These are phyloP conservation scores for Rhynchophorus ferrugineus DNA, from an alignment of 1,140 invertebrate genomes.

Conservation along the genomic window DNA sequence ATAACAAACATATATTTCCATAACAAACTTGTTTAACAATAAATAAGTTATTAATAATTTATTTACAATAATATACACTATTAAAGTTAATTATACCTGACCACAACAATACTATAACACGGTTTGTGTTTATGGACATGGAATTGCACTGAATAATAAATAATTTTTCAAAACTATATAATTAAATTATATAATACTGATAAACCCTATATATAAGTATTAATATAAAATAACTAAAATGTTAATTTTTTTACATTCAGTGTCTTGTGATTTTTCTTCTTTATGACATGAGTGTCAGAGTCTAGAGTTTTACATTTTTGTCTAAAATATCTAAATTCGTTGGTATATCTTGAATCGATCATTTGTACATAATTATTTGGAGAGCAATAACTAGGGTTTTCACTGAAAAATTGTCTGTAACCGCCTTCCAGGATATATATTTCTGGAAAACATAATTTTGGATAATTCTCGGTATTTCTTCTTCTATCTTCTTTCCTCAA, in stretches of 20 bases:
- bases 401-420: constrained; percentile 81
- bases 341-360: constrained; percentile 63
- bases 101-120: no score
- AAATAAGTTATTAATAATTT: no score
- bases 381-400: constrained; percentile 62
- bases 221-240: no score
- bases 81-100: no score
- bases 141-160: no score
- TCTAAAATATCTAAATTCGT: constrained; percentile 63
- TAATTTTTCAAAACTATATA: no score
- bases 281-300: constrained; percentile 24
- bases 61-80: no score
- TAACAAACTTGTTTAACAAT: no score
- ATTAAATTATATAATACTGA: no score
- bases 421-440: constrained; percentile 91
- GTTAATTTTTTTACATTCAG: constrained; percentile 1
- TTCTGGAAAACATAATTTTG: constrained; percentile 84
- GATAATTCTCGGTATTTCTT: constrained; percentile 77
- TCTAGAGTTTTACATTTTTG: constrained; percentile 69
- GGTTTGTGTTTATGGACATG: no score
- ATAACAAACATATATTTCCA: no score
- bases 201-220: no score
- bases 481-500: constrained; percentile 76
- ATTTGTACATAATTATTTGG: constrained; percentile 69
- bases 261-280: constrained; percentile 3